Conservation (phyloP, 92 coral and sea anemone species). For the Bergia sp. region DNA sequence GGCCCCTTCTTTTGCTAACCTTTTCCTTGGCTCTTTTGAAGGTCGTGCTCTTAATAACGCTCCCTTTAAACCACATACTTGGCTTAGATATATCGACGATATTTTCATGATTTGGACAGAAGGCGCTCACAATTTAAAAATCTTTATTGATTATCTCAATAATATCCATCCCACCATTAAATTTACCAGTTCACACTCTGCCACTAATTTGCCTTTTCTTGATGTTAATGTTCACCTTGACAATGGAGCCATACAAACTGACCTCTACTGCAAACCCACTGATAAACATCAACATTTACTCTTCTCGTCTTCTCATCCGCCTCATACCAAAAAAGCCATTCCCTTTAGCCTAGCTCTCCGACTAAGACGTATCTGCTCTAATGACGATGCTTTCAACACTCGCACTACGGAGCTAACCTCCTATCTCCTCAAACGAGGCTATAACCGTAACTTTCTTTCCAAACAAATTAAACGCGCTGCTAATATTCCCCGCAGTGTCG, state of each 20-base stretch:
- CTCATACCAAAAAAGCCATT: not conserved
- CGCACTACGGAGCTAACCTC: not conserved
- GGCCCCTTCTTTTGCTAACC: too few relatives aligned
- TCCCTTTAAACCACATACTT: slow-evolving; percentile 18
- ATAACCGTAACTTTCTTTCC: not conserved
- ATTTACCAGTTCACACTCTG: too few relatives aligned
- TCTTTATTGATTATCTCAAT: not conserved
- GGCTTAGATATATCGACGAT: slow-evolving; percentile 41
- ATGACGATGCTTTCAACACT: not conserved
- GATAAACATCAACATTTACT: too few relatives aligned
- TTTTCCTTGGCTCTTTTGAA: too few relatives aligned
- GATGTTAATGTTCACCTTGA: too few relatives aligned
- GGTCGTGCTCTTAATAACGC: not conserved
- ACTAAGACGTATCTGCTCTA: not conserved
- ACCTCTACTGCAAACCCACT: too few relatives aligned
- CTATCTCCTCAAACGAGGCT: too few relatives aligned
- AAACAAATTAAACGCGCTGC: not conserved
- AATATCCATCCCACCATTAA: too few relatives aligned
- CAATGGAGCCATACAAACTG: too few relatives aligned
- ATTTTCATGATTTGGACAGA: slow-evolving; percentile 46
- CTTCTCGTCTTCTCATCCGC: too few relatives aligned
- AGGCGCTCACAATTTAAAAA: slow-evolving; percentile 23
- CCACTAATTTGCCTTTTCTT: too few relatives aligned
- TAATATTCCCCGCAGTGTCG: too few relatives aligned
- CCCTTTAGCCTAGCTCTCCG: not conserved